Percentiles rank a stretch among this genome's conserved stretches.
Conservation (phyloP, 2,888 invertebrate genomes). For the Homarus gammarus region DNA sequence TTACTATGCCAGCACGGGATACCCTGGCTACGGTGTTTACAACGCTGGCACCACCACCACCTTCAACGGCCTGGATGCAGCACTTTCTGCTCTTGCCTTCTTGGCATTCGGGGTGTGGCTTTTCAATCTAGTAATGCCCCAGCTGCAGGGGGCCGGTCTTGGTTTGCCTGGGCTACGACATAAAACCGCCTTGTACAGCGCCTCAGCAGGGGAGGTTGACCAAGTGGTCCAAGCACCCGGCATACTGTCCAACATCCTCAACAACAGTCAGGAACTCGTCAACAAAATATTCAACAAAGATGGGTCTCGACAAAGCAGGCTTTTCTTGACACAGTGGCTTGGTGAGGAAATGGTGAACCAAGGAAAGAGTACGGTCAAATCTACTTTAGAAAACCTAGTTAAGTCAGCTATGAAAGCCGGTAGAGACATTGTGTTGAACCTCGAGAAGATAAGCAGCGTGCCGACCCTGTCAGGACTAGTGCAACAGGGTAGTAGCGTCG, state of each 20-base stretch:
- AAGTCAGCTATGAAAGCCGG: no score
- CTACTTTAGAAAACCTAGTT: no score
- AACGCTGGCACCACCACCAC: background rate
- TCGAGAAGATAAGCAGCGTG: background rate
- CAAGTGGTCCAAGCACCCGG: background rate
- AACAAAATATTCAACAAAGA: conserved; percentile 1
- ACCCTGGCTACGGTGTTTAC: conserved; percentile 27
- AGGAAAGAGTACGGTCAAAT: no score
- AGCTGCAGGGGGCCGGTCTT: conserved; percentile 36
- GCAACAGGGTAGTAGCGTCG: background rate
- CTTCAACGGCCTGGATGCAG: conserved; percentile 52
- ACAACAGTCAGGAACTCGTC: conserved; percentile 30
- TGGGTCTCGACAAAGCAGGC: background rate
- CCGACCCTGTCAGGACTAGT: background rate
- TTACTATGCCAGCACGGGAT: conserved; percentile 8
- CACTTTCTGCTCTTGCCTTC: conserved; percentile 60
- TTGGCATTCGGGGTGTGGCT: conserved; percentile 67
- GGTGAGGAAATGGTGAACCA: background rate
- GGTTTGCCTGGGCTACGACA: conserved; percentile 19
- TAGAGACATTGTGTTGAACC: no score
- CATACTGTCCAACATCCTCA: conserved; percentile 8
- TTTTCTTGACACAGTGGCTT: background rate
- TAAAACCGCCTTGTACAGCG: background rate
- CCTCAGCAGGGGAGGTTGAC: background rate
- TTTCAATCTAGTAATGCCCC: conserved; percentile 51